Base-by-base conservation (phyloP, 2,888 invertebrate genomes). In the Sesia apiformis region DNA sequence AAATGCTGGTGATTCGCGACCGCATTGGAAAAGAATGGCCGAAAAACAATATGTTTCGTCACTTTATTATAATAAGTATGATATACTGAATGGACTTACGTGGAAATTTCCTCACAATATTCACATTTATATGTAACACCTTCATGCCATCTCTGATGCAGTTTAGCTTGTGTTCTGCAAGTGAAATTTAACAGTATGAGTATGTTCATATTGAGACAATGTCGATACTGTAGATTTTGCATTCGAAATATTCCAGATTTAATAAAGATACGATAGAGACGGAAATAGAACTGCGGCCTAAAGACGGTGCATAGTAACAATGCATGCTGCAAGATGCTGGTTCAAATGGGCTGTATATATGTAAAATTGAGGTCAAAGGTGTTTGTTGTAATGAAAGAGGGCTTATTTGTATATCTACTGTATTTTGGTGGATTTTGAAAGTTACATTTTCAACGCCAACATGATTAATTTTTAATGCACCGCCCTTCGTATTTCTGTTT, bases 51-150 rank as follows among this genome's bases (percentile, higher is more conserved):
- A 1, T 23, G 2, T 23, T 1, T 23, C 23, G 2, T 23, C 23
- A 23, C 23, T 23, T 23, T 2, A 42, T 6, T 42, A 6, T 42
- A 42, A 6, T 42, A 42, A 42, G 42, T 55, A 38, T 38, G 40
- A 8, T 50, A 40, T 42, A 23, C 4, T 8, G 46, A 38, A 49
- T 39, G 43, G 8, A 76, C 86, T 83, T 60, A 89, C 88, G 80
- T 80, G 38, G 81, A 85, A 3, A 84, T 67, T 63, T 89, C 87
- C 5, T 86, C 83, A 54, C 88, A 89, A 55, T 81, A 75, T 57
- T 86, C 84, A 61, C 88, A 89, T 53, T 84, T 85, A 60, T 88
- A 85, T 0, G 84, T 87, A 1, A 87, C 80, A 0, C 88, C 88
- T 62, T 82, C 83, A 52, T 88, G 88, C 80, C 87, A 87, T 0